Evolutionary conservation across 2,797 vertebrate species (phyloP).

Genomic region (Setipinna tenuifilis): DNA sequence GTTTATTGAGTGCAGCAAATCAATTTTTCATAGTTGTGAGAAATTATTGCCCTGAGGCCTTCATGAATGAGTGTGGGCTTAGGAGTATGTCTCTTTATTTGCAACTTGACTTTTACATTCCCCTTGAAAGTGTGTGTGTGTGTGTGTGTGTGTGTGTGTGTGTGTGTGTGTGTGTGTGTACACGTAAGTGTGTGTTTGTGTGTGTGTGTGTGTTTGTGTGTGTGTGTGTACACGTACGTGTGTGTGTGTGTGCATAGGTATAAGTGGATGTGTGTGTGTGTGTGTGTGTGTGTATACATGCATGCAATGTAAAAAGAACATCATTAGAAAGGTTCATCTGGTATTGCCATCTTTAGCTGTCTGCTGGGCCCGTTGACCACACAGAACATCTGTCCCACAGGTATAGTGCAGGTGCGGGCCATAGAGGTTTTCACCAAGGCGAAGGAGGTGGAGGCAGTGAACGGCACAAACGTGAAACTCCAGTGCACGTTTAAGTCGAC

Average conservation of each 20-base stretch:
- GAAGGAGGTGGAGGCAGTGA: conserved; percentile 77
- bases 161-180: background rate
- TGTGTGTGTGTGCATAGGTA: no score
- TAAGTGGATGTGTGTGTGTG: background rate
- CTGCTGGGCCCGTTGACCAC: background rate
- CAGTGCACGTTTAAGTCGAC: conserved; percentile 88
- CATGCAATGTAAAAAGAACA: no score
- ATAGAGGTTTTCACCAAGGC: conserved; percentile 78
- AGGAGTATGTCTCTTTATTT: background rate
- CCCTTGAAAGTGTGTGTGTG: background rate
- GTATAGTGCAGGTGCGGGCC: conserved; percentile 63
- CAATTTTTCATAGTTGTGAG: background rate
- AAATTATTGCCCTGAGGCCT: background rate
- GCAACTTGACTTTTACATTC: background rate
- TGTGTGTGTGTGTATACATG: no score
- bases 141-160: background rate
- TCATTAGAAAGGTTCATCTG: background rate
- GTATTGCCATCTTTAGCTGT: no score
- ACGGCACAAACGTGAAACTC: conserved; percentile 83
- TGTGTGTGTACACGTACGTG: no score
- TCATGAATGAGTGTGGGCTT: background rate
- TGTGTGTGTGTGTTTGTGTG: background rate
- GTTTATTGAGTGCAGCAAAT: background rate
- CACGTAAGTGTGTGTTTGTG: background rate
- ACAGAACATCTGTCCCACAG: conserved; percentile 61